Evolutionary conservation across 2,888 invertebrate species (phyloP), one percentile per base, ranked within the genome.

Genomic region (Aphodius sticticus): DNA sequence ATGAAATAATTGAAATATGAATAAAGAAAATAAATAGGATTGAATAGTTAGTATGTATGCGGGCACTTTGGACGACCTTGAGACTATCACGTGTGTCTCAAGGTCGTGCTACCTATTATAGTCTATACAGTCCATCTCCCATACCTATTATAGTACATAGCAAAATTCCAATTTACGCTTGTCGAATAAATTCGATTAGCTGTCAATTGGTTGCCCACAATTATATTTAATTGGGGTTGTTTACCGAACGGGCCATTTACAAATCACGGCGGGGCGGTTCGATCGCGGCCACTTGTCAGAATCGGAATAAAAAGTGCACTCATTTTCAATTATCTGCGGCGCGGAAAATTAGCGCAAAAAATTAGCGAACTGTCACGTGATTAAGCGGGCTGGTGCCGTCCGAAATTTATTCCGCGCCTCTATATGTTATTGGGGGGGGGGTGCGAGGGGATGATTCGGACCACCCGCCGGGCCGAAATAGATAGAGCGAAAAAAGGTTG

Each of bases 171-270:
- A 53, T 53, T 53, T 53, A 5, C 53, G 9, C 3, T 9, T 9
- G 9, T 53, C 9, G 53, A 53, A 53, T 53, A 53, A 53, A 53
- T 53, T 53, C 53, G 12, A 53, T 53, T 53, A 53, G 9, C 12
- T 12, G 53, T 53, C 53, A 53, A 53, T 53, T 53, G 9, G 53
- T 74, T 74, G 74, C 37, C 74, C 37, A 37, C 74, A 74, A 74
- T 74, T 74, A 74, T 36, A 74, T 74, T 74, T 74, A 74, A 74
- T 74, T 74, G 74, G 74, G 36, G 36, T 74, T 74, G 74, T 74
- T 74, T 35, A 74, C 36, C 36, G 35, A 16, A 35, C 37, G 35
- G 74, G 36, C 74, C 37, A 37, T 74, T 74, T 74, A 36, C 35
- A 74, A 74, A 74, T 37, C 53, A 53, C 53, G 26, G 26, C 26